phyloP scores from a whole-genome alignment of 2,888 invertebrate species.

The Melanostoma scalare region DNA sequence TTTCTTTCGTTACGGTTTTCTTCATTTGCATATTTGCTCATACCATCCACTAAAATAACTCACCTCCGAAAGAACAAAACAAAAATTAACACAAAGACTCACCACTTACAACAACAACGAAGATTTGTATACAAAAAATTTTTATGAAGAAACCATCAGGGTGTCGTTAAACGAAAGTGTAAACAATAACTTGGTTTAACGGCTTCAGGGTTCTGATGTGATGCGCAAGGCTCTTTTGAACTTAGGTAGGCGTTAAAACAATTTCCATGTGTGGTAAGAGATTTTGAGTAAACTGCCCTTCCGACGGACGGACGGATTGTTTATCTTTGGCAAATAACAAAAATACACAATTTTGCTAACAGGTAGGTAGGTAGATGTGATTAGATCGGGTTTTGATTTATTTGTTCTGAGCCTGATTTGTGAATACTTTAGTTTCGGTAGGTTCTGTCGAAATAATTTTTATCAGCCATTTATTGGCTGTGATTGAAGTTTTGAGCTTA shows the following conservation, averaged over 20 bases:
- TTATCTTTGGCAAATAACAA: slow-evolving; percentile 54
- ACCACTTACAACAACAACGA: background rate
- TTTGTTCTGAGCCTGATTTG: too few relatives aligned
- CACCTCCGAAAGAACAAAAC: background rate
- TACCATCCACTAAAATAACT: slow-evolving; percentile 6
- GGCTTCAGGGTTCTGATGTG: background rate
- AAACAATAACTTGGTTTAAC: slow-evolving; percentile 49
- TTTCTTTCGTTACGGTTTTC: slow-evolving; percentile 13
- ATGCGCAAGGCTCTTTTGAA: slow-evolving; percentile 3
- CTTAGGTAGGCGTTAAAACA: slow-evolving; percentile 44
- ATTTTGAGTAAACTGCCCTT: slow-evolving; percentile 32
- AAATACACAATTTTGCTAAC: slow-evolving; percentile 5
- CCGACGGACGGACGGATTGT: background rate
- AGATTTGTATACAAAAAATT: slow-evolving; percentile 1
- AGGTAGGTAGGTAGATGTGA: slow-evolving; percentile 10
- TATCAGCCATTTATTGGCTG: too few relatives aligned
- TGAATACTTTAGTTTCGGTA: too few relatives aligned
- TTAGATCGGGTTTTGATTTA: too few relatives aligned
- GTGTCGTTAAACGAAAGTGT: slow-evolving; percentile 60
- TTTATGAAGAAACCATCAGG: slow-evolving; percentile 54
- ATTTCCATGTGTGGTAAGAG: slow-evolving; percentile 10
- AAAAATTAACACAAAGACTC: background rate
- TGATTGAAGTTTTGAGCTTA: too few relatives aligned
- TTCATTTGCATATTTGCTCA: slow-evolving; percentile 40
- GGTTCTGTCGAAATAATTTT: too few relatives aligned